Percentiles rank a stretch among this genome's conserved stretches.
Evolutionary conservation across 1,140 invertebrate genomes (phyloP).

Genomic region (Bursaphelenchus mucronatus): DNA sequence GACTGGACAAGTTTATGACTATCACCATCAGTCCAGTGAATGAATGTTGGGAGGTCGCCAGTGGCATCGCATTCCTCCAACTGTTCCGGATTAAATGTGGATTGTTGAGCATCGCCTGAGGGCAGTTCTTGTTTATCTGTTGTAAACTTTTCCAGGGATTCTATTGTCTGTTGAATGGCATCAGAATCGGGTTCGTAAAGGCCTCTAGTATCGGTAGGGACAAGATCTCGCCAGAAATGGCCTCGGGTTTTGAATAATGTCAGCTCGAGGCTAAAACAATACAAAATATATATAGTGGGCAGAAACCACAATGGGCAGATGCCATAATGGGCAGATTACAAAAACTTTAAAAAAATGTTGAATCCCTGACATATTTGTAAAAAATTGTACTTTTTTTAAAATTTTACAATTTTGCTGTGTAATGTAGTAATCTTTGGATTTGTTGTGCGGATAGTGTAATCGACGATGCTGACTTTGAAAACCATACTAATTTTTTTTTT

Average conservation of each 20-base stretch:
- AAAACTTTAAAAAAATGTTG: no score
- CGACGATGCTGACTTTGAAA: no score
- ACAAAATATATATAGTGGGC: neutral
- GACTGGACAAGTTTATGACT: constrained; percentile 8
- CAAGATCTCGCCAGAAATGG: constrained; percentile 23
- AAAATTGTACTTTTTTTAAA: no score
- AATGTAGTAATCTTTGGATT: no score
- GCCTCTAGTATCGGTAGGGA: constrained; percentile 14
- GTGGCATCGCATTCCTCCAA: constrained; percentile 23
- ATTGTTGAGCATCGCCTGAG: constrained; percentile 16
- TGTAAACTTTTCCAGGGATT: constrained; percentile 24
- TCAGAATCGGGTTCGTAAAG: constrained; percentile 21
- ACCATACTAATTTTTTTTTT: no score
- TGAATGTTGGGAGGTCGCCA: constrained; percentile 21
- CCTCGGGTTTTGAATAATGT: constrained; percentile 25
- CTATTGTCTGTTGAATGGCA: neutral
- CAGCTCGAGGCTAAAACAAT: constrained; percentile 15
- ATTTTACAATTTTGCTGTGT: no score
- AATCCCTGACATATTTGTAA: no score
- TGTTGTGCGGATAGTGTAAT: no score
- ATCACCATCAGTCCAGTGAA: constrained; percentile 24
- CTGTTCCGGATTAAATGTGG: constrained; percentile 22
- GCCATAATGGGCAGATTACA: no score
- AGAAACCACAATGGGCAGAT: no score
- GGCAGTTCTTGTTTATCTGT: constrained; percentile 18